Evolutionary conservation across 2,888 invertebrate genomes (phyloP).

Genomic region (Xestoiulus laeticollis): DNA sequence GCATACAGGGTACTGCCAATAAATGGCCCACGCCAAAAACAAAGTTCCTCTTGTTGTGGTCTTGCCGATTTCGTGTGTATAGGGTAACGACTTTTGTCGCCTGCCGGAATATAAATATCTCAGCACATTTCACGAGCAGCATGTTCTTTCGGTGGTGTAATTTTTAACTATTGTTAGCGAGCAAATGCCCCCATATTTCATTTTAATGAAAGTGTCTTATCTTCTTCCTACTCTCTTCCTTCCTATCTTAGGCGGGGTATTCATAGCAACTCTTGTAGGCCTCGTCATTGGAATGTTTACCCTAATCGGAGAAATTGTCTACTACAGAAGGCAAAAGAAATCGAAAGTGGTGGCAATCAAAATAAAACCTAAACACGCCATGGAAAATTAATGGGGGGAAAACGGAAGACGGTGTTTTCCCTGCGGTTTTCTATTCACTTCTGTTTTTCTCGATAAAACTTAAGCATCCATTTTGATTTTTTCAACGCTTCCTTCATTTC

Average conservation of each 20-base stretch:
- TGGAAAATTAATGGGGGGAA: slow-evolving; percentile 47
- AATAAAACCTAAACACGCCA: slow-evolving; percentile 52
- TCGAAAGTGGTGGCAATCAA: slow-evolving; percentile 54
- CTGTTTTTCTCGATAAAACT: not conserved
- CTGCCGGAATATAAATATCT: slow-evolving; percentile 46
- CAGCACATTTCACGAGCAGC: slow-evolving; percentile 40
- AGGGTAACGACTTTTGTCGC: slow-evolving; percentile 45
- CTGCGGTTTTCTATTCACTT: not conserved
- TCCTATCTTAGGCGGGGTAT: slow-evolving; percentile 77
- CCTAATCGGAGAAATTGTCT: slow-evolving; percentile 81
- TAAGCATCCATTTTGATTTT: not conserved
- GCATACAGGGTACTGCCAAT: slow-evolving; percentile 34
- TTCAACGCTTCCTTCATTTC: not conserved
- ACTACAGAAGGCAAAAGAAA: slow-evolving; percentile 53
- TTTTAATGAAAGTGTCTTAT: slow-evolving; percentile 32
- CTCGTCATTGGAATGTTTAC: slow-evolving; percentile 85
- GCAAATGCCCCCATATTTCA: slow-evolving; percentile 48
- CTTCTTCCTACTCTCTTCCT: slow-evolving; percentile 31
- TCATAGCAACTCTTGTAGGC: slow-evolving; percentile 88
- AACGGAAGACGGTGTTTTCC: not conserved
- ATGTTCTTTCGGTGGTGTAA: slow-evolving; percentile 13
- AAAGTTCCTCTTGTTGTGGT: slow-evolving; percentile 7
- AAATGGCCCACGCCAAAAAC: not conserved
- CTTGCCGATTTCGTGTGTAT: not conserved
- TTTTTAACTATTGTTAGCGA: slow-evolving; percentile 46